Evolutionary conservation across 2,888 invertebrate genomes (phyloP).

Genomic region (Pemphredon lugubris): DNA sequence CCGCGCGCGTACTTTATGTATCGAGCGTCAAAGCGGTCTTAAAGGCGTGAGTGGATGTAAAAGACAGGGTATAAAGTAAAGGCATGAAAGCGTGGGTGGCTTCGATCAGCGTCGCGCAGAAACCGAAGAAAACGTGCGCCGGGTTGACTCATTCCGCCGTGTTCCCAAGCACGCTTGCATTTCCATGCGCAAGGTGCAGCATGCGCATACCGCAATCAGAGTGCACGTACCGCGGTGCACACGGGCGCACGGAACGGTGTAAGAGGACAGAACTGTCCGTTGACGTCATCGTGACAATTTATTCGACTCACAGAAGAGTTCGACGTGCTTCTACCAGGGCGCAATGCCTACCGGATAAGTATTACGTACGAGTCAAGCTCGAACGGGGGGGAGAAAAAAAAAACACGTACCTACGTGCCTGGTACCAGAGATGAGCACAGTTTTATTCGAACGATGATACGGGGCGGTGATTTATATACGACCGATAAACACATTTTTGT

Average conservation of each 20-base stretch:
- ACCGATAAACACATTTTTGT: too few species aligned
- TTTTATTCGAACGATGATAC: too few species aligned
- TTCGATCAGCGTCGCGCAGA: slow-evolving; percentile 43
- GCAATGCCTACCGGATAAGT: neutral
- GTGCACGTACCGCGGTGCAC: too few species aligned
- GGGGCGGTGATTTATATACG: too few species aligned
- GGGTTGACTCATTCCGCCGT: slow-evolving; percentile 51
- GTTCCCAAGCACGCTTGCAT: slow-evolving; percentile 34
- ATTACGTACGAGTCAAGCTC: neutral
- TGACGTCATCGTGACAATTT: slow-evolving; percentile 64
- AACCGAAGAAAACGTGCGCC: slow-evolving; percentile 36
- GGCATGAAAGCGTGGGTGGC: slow-evolving; percentile 40
- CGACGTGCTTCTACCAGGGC: slow-evolving; percentile 48
- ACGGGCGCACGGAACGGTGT: slow-evolving; percentile 35
- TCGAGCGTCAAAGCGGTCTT: neutral
- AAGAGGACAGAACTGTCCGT: slow-evolving; percentile 59
- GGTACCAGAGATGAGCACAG: too few species aligned
- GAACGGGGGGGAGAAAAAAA: too few species aligned
- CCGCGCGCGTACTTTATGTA: neutral
- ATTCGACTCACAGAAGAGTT: slow-evolving; percentile 57
- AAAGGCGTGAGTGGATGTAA: neutral
- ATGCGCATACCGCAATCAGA: slow-evolving; percentile 50
- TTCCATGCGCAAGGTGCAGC: slow-evolving; percentile 62
- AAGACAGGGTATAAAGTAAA: neutral
- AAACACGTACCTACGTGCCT: too few species aligned